phyloP scores from a whole-genome alignment of 2,113 vertebrate genomes.

The Lepus americanus region DNA sequence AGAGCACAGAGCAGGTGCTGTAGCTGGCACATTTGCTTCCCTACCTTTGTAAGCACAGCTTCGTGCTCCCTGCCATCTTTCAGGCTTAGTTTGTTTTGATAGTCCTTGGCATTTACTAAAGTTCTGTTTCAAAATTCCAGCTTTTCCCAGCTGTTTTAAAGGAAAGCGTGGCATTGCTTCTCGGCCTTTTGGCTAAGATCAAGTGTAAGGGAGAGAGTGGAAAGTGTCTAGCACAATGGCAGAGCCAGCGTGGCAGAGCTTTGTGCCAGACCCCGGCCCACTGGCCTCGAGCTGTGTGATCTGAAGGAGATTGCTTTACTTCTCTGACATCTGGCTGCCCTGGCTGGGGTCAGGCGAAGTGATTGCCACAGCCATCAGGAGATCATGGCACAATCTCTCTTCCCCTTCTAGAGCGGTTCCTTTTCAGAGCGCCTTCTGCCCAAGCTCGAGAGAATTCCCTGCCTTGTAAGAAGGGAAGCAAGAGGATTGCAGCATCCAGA shows the following conservation, averaged over 20 bases:
- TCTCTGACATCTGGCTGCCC: background rate
- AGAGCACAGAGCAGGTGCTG: background rate
- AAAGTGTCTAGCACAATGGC: fast-evolving
- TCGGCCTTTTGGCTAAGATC: too few relatives aligned
- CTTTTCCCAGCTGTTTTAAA: background rate
- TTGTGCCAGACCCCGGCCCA: too few relatives aligned
- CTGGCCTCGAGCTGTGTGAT: background rate
- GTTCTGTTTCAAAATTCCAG: background rate
- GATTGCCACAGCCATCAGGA: background rate
- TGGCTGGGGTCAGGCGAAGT: too few relatives aligned
- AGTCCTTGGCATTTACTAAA: background rate
- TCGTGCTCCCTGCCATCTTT: background rate
- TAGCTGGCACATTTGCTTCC: fast-evolving
- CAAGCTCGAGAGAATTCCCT: background rate
- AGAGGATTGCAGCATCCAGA: too few relatives aligned
- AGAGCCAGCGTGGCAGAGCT: background rate
- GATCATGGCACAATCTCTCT: background rate
- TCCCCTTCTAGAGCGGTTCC: background rate
- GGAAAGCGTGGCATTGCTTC: too few relatives aligned
- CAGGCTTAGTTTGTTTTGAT: background rate
- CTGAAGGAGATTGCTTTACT: background rate
- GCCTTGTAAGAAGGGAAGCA: background rate
- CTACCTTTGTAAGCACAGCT: background rate
- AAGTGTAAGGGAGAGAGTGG: background rate
- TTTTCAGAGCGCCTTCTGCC: background rate